Conservation (phyloP, 2,113 vertebrate species). For the Macaca nemestrina region DNA sequence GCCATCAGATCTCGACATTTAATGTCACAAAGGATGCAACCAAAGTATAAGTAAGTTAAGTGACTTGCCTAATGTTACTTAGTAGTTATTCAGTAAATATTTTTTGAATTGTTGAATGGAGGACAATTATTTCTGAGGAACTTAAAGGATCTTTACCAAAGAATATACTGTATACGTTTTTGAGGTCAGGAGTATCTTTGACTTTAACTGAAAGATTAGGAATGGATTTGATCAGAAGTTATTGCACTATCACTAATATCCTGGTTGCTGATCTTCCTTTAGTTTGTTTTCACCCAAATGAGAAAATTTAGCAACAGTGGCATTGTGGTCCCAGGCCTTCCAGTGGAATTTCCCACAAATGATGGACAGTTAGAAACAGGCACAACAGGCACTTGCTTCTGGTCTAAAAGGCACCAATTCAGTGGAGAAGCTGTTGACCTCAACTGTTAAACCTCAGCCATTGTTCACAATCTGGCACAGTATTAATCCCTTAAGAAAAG, state of each 20-base stretch:
- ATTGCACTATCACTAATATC: not conserved
- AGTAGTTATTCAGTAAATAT: not conserved
- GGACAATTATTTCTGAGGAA: slow-evolving; percentile 45
- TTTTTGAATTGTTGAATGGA: slow-evolving; percentile 28
- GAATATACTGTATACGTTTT: not conserved
- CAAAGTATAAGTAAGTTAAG: not conserved
- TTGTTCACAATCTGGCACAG: slow-evolving; percentile 68
- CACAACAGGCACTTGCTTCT: not conserved
- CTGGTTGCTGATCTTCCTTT: not conserved
- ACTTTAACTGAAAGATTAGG: slow-evolving; percentile 22
- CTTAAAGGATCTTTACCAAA: slow-evolving; percentile 18
- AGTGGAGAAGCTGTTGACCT: slow-evolving; percentile 57
- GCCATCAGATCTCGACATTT: not conserved
- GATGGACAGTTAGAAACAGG: not conserved
- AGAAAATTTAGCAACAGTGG: not conserved
- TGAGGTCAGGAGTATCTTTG: slow-evolving; percentile 14
- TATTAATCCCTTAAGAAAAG: slow-evolving; percentile 79
- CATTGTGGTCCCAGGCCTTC: not conserved
- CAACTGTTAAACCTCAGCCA: slow-evolving; percentile 50
- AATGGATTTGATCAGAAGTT: slow-evolving; percentile 33
- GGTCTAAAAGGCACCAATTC: not conserved
- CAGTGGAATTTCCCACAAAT: not conserved
- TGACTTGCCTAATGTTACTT: not conserved
- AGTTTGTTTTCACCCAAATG: not conserved
- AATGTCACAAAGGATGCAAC: not conserved